Percentiles rank a stretch among this genome's conserved stretches.
phyloP scores from a whole-genome alignment of 2,888 invertebrate genomes.

The Mimas tiliae region DNA sequence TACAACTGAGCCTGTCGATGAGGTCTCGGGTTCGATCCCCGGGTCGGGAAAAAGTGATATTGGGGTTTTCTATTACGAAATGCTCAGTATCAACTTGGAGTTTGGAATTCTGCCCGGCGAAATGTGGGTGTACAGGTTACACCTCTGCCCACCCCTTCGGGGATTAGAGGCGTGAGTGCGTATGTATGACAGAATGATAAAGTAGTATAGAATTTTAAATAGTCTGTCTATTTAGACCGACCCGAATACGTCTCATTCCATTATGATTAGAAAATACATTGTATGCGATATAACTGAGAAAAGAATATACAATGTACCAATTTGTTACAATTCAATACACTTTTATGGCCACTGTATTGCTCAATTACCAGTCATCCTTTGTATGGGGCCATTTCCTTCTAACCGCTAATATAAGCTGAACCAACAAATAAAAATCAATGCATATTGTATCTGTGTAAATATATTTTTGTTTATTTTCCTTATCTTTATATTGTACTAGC shows the following conservation, averaged over 20 bases:
- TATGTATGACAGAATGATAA: too few relatives aligned
- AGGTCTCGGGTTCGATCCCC: too few relatives aligned
- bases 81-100: too few relatives aligned
- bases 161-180: too few relatives aligned
- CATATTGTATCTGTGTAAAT: background rate
- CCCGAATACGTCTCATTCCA: background rate
- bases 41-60: too few relatives aligned
- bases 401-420: slow-evolving; percentile 1
- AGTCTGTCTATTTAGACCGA: background rate
- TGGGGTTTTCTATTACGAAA: too few relatives aligned
- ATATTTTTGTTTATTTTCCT: background rate
- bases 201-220: too few relatives aligned
- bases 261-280: background rate
- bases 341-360: background rate
- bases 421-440: background rate
- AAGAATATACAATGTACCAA: background rate
- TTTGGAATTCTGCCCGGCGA: too few relatives aligned
- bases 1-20: too few relatives aligned
- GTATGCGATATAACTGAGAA: background rate
- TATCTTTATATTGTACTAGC: too few relatives aligned
- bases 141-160: too few relatives aligned
- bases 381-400: background rate
- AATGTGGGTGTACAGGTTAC: too few relatives aligned
- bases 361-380: slow-evolving; percentile 18
- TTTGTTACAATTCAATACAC: slow-evolving; percentile 11